phyloP scores from a whole-genome alignment of 2,888 invertebrate species.

The Machimus rusticus region DNA sequence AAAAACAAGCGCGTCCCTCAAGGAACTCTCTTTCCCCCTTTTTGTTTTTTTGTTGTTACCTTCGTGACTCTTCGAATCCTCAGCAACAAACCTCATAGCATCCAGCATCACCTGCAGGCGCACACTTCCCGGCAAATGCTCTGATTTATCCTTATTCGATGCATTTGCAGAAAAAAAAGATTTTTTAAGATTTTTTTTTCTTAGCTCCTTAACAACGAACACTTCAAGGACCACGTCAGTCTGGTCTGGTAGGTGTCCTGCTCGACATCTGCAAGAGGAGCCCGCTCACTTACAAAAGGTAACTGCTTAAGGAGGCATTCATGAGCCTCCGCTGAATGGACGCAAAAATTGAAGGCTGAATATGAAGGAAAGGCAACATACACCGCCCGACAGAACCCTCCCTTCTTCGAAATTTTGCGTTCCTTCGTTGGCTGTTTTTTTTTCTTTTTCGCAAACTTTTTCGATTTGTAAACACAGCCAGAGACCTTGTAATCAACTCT shows the following conservation, averaged over 20 bases:
- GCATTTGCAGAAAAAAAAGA: neutral
- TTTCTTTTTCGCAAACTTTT: neutral
- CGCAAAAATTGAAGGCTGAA: neutral
- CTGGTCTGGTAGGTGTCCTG: neutral
- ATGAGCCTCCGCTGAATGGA: neutral
- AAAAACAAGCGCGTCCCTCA: neutral
- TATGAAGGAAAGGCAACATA: neutral
- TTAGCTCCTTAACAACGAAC: neutral
- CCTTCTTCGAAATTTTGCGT: neutral
- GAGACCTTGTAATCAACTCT: neutral
- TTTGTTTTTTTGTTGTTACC: neutral
- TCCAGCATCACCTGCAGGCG: neutral
- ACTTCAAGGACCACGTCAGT: neutral
- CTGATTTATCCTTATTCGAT: neutral
- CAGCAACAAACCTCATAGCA: neutral
- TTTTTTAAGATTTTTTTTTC: neutral
- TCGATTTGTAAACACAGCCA: neutral
- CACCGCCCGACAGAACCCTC: neutral
- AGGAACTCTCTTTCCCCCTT: neutral
- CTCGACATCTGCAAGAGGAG: neutral
- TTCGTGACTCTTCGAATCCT: neutral
- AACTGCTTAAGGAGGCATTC: neutral
- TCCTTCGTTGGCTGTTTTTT: neutral
- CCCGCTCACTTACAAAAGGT: neutral
- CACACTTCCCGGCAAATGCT: neutral